These are phyloP conservation scores for Sorex araneus DNA, from an alignment of 2,113 vertebrate species.

Conservation along the genomic window DNA sequence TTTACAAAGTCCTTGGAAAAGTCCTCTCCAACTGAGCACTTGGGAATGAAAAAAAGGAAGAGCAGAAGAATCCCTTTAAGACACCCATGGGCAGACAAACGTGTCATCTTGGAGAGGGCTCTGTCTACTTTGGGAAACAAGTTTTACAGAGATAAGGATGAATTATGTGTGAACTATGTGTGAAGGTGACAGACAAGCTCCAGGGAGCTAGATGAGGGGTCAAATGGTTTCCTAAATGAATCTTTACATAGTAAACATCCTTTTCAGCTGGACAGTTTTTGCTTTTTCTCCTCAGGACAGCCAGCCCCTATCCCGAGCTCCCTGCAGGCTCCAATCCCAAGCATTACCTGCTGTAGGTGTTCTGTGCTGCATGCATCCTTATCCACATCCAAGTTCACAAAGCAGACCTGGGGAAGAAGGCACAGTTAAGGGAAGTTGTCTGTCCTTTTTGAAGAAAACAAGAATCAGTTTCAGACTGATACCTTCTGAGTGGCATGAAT, in stretches of 20 bases:
- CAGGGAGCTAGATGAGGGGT: not conserved
- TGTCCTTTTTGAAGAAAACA: not conserved
- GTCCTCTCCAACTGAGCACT: not conserved
- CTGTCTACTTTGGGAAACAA: not conserved
- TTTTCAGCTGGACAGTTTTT: not conserved
- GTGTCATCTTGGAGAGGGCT: not conserved
- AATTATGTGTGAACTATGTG: not conserved
- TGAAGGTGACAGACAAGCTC: not conserved
- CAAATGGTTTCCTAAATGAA: not conserved
- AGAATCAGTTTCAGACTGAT: not conserved
- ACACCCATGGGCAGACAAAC: not conserved
- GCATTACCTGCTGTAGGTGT: conserved; percentile 89
- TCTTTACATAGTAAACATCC: not conserved
- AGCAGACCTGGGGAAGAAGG: conserved; percentile 92
- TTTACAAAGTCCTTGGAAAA: not conserved
- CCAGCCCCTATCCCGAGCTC: rapidly evolving
- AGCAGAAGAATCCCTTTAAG: not conserved
- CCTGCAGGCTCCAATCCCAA: not conserved
- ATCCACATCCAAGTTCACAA: conserved; percentile 94
- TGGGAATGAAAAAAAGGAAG: not conserved
- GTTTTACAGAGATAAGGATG: not conserved
- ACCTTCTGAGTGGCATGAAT: not conserved
- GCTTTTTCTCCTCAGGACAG: not conserved
- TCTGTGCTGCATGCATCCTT: conserved; percentile 89
- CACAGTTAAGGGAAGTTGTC: not conserved